A percentile compares a stretch with the other conserved stretches of the same genome.
phyloP scores from a whole-genome alignment of 1,140 invertebrate genomes.

The Lepidotrigona ventralis region DNA sequence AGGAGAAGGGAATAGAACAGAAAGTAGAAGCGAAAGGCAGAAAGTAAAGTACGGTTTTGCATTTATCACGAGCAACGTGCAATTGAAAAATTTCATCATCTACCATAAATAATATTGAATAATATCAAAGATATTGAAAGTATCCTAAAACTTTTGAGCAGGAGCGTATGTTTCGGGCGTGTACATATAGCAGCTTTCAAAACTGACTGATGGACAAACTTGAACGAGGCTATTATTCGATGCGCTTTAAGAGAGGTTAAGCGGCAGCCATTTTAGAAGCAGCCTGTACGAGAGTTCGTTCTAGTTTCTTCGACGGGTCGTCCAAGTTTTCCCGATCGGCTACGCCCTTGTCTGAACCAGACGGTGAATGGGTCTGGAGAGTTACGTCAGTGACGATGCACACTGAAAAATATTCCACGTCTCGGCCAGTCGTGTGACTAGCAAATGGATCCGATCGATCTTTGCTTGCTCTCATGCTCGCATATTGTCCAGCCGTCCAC shows the following conservation, averaged over 20 bases:
- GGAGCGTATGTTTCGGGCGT: too few species aligned
- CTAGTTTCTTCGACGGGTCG: neutral
- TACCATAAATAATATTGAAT: too few species aligned
- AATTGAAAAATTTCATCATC: too few species aligned
- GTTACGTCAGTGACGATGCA: neutral
- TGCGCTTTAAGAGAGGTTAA: neutral
- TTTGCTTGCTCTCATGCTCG: neutral
- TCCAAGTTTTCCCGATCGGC: neutral
- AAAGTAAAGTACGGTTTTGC: too few species aligned
- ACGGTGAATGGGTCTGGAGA: neutral
- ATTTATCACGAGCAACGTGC: too few species aligned
- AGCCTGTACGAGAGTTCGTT: neutral
- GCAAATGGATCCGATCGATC: constrained; percentile 14
- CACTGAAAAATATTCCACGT: neutral
- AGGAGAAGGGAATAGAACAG: too few species aligned
- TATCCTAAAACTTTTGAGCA: too few species aligned
- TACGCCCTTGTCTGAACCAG: constrained; percentile 6
- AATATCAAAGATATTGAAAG: too few species aligned
- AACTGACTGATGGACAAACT: neutral
- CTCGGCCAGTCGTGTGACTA: neutral
- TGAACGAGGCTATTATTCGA: too few species aligned
- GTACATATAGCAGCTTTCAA: neutral
- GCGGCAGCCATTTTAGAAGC: neutral
- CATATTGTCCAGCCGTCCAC: neutral
- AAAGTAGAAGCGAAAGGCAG: too few species aligned